Evolutionary conservation across 1,140 invertebrate species (phyloP), one percentile per base, ranked within the genome.

Genomic region (Sarcophaga bullata): DNA sequence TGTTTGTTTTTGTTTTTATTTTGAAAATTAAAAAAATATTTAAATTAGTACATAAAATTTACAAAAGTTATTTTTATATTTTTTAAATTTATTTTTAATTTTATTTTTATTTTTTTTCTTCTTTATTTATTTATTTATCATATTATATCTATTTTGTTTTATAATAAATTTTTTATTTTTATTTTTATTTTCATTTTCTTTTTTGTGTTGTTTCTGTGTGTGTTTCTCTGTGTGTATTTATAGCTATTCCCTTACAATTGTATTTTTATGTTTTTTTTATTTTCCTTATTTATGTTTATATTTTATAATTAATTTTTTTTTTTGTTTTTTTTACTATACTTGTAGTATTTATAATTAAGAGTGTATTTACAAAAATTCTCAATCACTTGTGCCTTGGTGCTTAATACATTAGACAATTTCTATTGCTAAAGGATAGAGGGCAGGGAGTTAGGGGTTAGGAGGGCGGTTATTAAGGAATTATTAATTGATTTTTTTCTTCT

Each of bases 11-110:
- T 73, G 0, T 48, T 75, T 75, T 48, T 75, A 7, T 50, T 50
- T 78, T 25, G 17, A 68, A 68, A 68, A 25, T 68, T 25, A 68
- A 68, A 68, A 58, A 68, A 68, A 68, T 68, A 68, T 68, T 78
- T 78, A 78, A 78, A 78, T 78, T 52, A 78, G 75, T 78, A 78
- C 75, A 78, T 78, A 78, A 78, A 78, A 78, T 78, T 78, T 78
- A 78, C 75, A 78, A 78, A 78, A 78, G 25, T 78, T 78, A 50
- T 78, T 50, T 78, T 37, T 78, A 52, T 78, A 8, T 58, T 58
- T 11, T 58, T 15, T 58, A 58, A n/a, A 58, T 58, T 58, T 58
- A 58, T 76, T 48, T 49, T 76, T 76, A 76, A 49, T 76, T 17
- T 5, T 13, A 17, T 48, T 49, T 6, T 75, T 6, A 47, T 75